Percentiles rank a stretch among this genome's conserved stretches.
These are phyloP conservation scores for Lemur catta DNA, from an alignment of 2,797 vertebrate species.

Conservation along the genomic window DNA sequence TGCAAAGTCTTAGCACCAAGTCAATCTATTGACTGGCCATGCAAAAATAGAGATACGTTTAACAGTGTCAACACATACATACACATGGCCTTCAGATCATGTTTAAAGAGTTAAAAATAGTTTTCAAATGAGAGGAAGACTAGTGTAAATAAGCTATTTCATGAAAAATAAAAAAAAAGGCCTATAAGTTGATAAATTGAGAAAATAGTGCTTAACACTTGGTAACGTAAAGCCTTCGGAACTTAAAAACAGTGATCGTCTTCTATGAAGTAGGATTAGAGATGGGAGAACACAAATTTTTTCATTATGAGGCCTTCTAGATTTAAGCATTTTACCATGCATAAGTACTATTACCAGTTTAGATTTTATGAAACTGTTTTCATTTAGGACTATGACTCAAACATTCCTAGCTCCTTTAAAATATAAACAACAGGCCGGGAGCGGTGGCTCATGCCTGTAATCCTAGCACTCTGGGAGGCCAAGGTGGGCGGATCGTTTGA, in stretches of 20 bases:
- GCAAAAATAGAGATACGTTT: accelerated
- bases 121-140: background rate
- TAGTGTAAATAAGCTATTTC: background rate
- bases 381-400: background rate
- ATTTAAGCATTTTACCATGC: background rate
- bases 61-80: background rate
- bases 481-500: too few relatives aligned
- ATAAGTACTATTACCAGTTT: background rate
- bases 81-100: background rate
- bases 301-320: background rate
- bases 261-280: background rate
- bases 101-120: background rate
- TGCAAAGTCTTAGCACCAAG: background rate
- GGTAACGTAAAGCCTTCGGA: background rate
- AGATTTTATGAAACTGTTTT: background rate
- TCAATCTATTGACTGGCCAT: background rate
- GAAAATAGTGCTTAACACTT: background rate
- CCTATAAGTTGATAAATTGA: background rate
- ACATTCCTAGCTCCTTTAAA: background rate
- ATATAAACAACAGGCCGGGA: background rate
- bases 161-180: background rate
- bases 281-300: background rate
- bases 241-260: background rate
- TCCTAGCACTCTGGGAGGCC: too few relatives aligned
- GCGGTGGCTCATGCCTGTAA: too few relatives aligned